phyloP scores from a whole-genome alignment of 2,797 vertebrate genomes.

The Sebastes iracundus region DNA sequence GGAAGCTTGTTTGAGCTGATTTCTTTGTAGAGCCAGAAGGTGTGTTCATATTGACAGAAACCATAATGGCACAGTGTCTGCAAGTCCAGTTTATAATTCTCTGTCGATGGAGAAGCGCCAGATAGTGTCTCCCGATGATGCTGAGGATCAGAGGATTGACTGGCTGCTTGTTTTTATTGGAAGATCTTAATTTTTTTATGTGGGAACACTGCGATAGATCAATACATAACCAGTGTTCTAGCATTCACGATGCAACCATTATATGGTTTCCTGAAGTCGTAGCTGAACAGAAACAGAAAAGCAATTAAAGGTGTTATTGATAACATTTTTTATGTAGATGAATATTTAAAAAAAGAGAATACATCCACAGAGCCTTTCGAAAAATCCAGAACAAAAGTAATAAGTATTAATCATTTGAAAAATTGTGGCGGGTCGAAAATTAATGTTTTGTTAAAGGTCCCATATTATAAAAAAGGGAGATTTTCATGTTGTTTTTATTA shows the following conservation, averaged over 20 bases:
- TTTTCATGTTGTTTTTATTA: too few species aligned
- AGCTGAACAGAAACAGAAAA: neutral
- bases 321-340: neutral
- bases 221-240: neutral
- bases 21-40: slow-evolving; percentile 14
- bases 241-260: neutral
- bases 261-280: neutral
- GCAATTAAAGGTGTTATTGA: neutral
- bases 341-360: neutral
- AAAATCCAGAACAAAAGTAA: neutral
- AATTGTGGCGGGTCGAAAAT: neutral
- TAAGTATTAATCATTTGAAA: neutral
- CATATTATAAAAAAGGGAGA: too few species aligned
- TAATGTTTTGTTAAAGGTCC: neutral
- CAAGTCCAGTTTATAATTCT: slow-evolving; percentile 1
- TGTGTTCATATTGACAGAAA: slow-evolving; percentile 27
- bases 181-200: neutral
- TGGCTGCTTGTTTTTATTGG: neutral
- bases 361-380: neutral
- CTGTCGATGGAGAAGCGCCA: neutral
- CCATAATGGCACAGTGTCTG: slow-evolving; percentile 5
- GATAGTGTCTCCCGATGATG: slow-evolving; percentile 1
- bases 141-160: neutral
- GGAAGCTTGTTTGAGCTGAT: slow-evolving; percentile 16
- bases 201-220: slow-evolving; percentile 3